Percentiles rank a stretch among this genome's conserved stretches.
Evolutionary conservation across 2,797 vertebrate species (phyloP).

Genomic region (Australoheros facetus): DNA sequence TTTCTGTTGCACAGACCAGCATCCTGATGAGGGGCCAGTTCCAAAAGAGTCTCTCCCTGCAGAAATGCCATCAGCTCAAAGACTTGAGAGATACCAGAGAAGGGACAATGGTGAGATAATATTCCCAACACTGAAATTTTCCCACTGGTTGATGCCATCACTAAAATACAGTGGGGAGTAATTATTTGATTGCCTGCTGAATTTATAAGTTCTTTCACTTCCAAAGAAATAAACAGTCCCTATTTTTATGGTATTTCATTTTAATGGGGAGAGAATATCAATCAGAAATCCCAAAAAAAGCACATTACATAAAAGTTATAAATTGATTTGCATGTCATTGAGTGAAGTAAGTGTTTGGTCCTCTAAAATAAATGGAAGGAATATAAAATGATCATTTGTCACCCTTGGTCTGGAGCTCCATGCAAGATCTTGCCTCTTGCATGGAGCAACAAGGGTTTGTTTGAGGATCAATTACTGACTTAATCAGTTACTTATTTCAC

Average conservation of each 20-base stretch:
- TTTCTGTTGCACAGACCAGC: constrained; percentile 31
- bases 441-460: neutral
- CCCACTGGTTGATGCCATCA: neutral
- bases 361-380: neutral
- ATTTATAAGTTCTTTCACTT: neutral
- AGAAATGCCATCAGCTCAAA: neutral
- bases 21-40: neutral
- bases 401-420: neutral
- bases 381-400: neutral
- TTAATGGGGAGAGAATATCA: no score
- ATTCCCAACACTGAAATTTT: neutral
- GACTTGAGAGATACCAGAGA: neutral
- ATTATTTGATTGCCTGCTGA: neutral
- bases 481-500: neutral
- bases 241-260: no score
- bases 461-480: neutral
- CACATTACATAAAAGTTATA: neutral
- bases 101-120: constrained; percentile 1
- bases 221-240: no score
- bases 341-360: neutral
- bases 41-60: neutral
- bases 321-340: neutral
- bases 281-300: no score
- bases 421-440: neutral
- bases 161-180: neutral